Evolutionary conservation across 35 echinoderm and acorn worm species (phyloP).

Genomic region (Apostichopus japonicus): DNA sequence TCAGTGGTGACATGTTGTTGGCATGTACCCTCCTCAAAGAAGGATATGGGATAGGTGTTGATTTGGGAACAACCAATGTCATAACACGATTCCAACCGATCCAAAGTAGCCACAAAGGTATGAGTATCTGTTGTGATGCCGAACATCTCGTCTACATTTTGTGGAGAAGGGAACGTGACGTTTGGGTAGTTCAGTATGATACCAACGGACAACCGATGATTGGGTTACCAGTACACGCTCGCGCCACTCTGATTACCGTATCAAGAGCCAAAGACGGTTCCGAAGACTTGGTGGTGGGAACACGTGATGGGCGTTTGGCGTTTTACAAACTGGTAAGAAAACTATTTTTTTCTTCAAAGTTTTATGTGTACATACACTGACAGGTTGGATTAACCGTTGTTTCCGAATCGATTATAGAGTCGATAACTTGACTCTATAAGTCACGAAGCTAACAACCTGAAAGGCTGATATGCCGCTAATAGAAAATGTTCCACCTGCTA

Average conservation of each 20-base stretch:
- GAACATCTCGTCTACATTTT: background rate
- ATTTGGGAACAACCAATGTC: slow-evolving; percentile 28
- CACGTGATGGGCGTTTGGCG: slow-evolving; percentile 25
- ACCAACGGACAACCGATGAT: background rate
- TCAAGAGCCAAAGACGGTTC: slow-evolving; percentile 26
- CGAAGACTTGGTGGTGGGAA: slow-evolving; percentile 27
- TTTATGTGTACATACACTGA: too few species aligned
- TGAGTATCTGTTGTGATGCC: slow-evolving; percentile 32
- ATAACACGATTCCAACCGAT: slow-evolving; percentile 20
- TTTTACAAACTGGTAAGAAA: slow-evolving; percentile 46
- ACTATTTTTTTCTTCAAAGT: background rate
- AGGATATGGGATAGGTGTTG: slow-evolving; percentile 28
- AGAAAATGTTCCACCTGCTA: too few species aligned
- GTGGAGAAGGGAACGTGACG: slow-evolving; percentile 14
- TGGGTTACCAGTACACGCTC: slow-evolving; percentile 22
- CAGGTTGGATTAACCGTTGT: too few species aligned
- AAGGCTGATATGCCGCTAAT: too few species aligned
- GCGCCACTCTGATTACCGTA: background rate
- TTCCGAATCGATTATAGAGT: too few species aligned
- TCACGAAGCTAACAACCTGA: too few species aligned
- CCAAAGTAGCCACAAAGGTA: background rate
- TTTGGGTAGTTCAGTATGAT: slow-evolving; percentile 10
- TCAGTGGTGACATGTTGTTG: slow-evolving; percentile 30
- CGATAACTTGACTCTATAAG: too few species aligned
- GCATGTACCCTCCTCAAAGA: slow-evolving; percentile 10